These are phyloP conservation scores for Phortica okadai DNA, from an alignment of 2,888 invertebrate genomes.

Conservation along the genomic window DNA sequence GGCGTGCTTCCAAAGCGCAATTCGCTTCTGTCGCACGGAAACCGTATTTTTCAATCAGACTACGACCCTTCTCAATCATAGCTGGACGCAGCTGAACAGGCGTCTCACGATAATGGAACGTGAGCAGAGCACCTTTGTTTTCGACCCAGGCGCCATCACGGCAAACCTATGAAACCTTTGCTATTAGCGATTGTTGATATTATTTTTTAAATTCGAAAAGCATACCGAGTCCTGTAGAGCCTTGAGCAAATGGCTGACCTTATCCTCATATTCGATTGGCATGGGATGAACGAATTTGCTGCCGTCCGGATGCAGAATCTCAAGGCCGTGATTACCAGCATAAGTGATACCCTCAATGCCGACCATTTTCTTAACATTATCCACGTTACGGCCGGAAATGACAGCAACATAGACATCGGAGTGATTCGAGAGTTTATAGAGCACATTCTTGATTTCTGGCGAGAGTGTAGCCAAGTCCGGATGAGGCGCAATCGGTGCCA, in stretches of 20 bases:
- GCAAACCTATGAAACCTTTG: constrained; percentile 80
- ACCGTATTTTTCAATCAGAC: constrained; percentile 85
- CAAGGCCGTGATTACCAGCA: constrained; percentile 92
- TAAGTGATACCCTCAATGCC: constrained; percentile 94
- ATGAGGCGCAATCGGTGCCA: constrained; percentile 92
- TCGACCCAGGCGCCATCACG: constrained; percentile 94
- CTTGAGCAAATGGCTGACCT: constrained; percentile 86
- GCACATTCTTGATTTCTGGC: constrained; percentile 88
- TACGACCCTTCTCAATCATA: constrained; percentile 84
- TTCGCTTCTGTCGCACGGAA: constrained; percentile 89
- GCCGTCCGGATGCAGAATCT: constrained; percentile 92
- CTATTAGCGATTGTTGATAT: constrained; percentile 13
- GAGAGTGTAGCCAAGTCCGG: constrained; percentile 92
- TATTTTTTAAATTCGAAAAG: constrained; percentile 31
- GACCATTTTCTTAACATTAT: constrained; percentile 93
- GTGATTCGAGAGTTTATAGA: constrained; percentile 89
- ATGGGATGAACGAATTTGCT: constrained; percentile 94
- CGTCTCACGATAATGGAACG: constrained; percentile 92
- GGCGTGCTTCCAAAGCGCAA: constrained; percentile 93
- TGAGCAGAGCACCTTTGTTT: constrained; percentile 90
- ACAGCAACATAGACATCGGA: constrained; percentile 92
- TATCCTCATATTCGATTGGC: constrained; percentile 89
- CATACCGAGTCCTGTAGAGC: constrained; percentile 87
- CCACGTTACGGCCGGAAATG: constrained; percentile 90
- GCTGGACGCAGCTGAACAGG: constrained; percentile 82